Evolutionary conservation across 2,888 invertebrate species (phyloP).

Genomic region (Drosophila formosana): DNA sequence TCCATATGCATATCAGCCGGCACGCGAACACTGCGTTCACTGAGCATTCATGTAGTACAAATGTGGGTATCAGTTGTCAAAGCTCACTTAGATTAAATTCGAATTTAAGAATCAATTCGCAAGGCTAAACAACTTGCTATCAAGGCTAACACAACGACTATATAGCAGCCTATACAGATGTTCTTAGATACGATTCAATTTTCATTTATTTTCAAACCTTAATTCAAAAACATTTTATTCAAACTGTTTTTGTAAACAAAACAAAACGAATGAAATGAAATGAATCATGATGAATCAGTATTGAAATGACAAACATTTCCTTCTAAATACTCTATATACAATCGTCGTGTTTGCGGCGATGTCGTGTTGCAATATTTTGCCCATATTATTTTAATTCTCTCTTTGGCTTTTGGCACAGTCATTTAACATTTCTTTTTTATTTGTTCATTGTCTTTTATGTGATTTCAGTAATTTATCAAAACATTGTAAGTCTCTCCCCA

Average conservation of each 20-base stretch:
- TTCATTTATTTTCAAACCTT: background rate
- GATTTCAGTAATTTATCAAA: conserved; percentile 65
- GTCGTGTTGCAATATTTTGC: conserved; percentile 17
- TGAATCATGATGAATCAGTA: conserved; percentile 32
- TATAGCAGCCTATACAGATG: background rate
- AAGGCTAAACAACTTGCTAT: conserved; percentile 14
- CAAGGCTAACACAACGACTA: background rate
- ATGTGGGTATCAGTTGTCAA: conserved; percentile 4
- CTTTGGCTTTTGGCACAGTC: conserved; percentile 37
- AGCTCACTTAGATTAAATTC: conserved; percentile 12
- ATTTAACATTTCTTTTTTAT: conserved; percentile 35
- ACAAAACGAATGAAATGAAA: background rate
- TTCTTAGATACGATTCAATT: background rate
- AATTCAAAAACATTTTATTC: background rate
- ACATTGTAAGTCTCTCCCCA: conserved; percentile 39
- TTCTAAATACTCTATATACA: conserved; percentile 8
- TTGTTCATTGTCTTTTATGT: conserved; percentile 32
- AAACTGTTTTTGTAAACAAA: background rate
- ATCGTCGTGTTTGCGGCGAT: conserved; percentile 7
- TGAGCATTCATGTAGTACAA: conserved; percentile 7
- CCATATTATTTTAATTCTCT: conserved; percentile 30
- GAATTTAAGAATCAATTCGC: conserved; percentile 4
- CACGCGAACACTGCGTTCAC: conserved; percentile 38
- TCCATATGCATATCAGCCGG: conserved; percentile 13
- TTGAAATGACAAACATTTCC: conserved; percentile 19